Conservation (phyloP, 92 coral and sea anemone species). For the Plumapathes pennacea region DNA sequence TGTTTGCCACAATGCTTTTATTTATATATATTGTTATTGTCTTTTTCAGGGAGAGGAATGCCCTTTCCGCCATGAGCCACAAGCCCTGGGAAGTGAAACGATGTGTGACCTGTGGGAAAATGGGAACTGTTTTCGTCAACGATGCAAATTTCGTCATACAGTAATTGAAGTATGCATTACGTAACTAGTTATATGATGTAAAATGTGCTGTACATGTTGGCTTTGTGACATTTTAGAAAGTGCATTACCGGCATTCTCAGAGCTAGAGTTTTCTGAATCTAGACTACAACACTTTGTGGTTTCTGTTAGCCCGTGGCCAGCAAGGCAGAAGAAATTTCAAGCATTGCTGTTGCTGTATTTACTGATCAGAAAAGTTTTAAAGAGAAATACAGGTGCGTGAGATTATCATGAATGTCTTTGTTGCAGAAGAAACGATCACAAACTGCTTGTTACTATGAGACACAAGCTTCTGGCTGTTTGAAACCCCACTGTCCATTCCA, state of each 20-base stretch:
- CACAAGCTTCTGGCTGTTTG: slow-evolving; percentile 70
- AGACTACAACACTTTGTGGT: too few species aligned
- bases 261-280: too few species aligned
- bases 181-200: too few species aligned
- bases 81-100: slow-evolving; percentile 66
- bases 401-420: background rate
- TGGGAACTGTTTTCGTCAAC: slow-evolving; percentile 58
- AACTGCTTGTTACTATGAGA: slow-evolving; percentile 79
- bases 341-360: background rate
- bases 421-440: slow-evolving; percentile 58
- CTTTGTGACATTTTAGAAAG: too few species aligned
- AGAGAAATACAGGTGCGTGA: background rate
- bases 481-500: slow-evolving; percentile 72
- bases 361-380: background rate
- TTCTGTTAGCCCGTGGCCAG: too few species aligned
- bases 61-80: slow-evolving; percentile 91
- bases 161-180: slow-evolving; percentile 61
- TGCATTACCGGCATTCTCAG: too few species aligned
- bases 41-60: slow-evolving; percentile 76
- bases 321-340: background rate
- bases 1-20: too few species aligned
- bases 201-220: background rate
- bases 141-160: slow-evolving; percentile 80
- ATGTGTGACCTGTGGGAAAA: slow-evolving; percentile 77
- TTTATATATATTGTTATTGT: too few species aligned